phyloP scores from a whole-genome alignment of 1,140 invertebrate genomes.

The Chironomus tepperi region DNA sequence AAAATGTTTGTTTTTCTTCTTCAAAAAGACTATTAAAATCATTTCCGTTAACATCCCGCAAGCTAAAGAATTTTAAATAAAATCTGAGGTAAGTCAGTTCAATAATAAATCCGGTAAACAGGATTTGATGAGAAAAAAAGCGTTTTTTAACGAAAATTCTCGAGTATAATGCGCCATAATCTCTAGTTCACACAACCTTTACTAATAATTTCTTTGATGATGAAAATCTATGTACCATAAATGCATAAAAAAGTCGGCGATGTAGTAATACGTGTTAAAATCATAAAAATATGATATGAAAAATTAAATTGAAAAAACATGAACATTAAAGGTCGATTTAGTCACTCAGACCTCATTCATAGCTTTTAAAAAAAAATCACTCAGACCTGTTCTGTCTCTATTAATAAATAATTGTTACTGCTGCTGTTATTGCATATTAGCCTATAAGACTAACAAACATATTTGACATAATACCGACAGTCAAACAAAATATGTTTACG shows the following conservation, averaged over 20 bases:
- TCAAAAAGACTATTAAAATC: too few relatives aligned
- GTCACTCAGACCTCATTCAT: not conserved
- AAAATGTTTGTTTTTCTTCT: too few relatives aligned
- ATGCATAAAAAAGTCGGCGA: not conserved
- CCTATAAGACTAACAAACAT: not conserved
- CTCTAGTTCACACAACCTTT: too few relatives aligned
- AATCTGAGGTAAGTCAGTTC: too few relatives aligned
- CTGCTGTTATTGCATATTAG: not conserved
- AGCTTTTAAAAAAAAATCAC: not conserved
- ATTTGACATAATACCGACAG: slow-evolving; percentile 12
- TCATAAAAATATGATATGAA: not conserved
- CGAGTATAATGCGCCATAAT: too few relatives aligned
- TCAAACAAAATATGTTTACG: not conserved
- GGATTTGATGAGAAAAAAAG: too few relatives aligned
- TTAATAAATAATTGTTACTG: not conserved
- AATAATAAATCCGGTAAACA: too few relatives aligned
- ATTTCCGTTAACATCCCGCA: too few relatives aligned
- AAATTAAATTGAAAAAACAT: not conserved
- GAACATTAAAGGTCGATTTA: slow-evolving; percentile 11
- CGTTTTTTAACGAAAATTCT: too few relatives aligned
- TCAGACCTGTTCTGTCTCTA: not conserved
- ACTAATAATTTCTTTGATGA: too few relatives aligned
- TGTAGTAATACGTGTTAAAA: slow-evolving; percentile 9
- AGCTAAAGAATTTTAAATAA: too few relatives aligned
- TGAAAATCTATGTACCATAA: not conserved